phyloP scores from a whole-genome alignment of 1,140 invertebrate genomes.

The Teleogryllus occipitalis region DNA sequence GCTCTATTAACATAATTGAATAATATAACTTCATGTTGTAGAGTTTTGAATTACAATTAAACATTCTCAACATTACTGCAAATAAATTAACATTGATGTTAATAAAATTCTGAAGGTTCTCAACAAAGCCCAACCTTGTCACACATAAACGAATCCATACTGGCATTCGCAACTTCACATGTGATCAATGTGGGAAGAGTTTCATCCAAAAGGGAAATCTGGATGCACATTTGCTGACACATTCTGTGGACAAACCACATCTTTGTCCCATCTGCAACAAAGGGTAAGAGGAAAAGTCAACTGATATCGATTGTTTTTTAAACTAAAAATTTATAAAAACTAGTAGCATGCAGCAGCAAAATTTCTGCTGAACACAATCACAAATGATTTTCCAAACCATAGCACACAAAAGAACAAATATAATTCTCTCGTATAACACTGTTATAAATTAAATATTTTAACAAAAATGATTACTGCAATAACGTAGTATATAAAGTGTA shows the following conservation, averaged over 20 bases:
- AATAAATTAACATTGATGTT: neutral
- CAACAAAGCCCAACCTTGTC: conserved; percentile 47
- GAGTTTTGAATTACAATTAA: no score
- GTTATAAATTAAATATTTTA: no score
- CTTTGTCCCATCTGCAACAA: conserved; percentile 41
- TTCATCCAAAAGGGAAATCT: conserved; percentile 52
- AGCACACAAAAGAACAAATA: no score
- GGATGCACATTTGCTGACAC: conserved; percentile 49
- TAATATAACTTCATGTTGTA: no score
- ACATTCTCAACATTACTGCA: no score
- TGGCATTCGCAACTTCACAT: conserved; percentile 45
- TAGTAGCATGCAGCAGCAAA: no score
- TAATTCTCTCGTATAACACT: no score
- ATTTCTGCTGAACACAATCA: no score
- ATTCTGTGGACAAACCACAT: conserved; percentile 46
- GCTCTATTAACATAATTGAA: no score
- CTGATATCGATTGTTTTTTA: neutral
- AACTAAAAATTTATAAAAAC: neutral
- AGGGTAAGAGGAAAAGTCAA: conserved; percentile 30
- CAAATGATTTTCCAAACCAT: no score
- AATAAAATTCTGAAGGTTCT: conserved; percentile 31
- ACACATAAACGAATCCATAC: conserved; percentile 49
- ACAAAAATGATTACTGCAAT: no score
- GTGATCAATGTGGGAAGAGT: conserved; percentile 51
- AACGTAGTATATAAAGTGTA: no score